Base-by-base conservation (phyloP, 2,888 invertebrate genomes). In the Ischnura elegans region DNA sequence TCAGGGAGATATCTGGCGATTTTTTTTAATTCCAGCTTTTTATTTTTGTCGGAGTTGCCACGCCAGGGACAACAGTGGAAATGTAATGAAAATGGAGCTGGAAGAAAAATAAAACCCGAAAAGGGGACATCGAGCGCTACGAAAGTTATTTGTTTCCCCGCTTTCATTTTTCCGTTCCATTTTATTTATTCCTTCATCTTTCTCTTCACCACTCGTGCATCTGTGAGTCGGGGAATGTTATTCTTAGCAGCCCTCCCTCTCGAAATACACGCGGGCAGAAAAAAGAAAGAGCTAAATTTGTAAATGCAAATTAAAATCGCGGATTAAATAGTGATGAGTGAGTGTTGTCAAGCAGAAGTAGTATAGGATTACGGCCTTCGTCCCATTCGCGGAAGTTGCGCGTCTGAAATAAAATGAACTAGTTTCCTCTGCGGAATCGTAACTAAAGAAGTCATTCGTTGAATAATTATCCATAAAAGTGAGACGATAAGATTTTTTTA, bases 81-180 rank as follows among this genome's bases (percentile, higher is more conserved):
- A 76, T 76, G 76, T 76, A 76, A 76, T 76, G 76, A 76, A 76
- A 76, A 76, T 76, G 76, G 76, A 76, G 13, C 51, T 51, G 16
- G 51, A 29, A 16, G 29, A 13, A 36, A 76, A 66, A n/a, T n/a
- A 76, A 76, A 76, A 76, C 36, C 36, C 76, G 76, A 36, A 36
- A 13, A 51, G 13, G 76, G 76, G 19, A 76, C 76, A 76, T 87
- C 45, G 51, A 51, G 21, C 87, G 51, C 19, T 21, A 36, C 51
- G 87, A 87, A 51, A 36, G 29, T 16, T 87, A 51, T 51, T 87
- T 51, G 51, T 51, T 29, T 42, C 51, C 13, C 51, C 19, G 13
- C 19, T 19, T 51, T 51, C 51, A 51, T 51, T 51, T 51, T 51
- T 51, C 19, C 19, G 51, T 51, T 51, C 19, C 51, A 51, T 51